Percentiles rank a stretch among this genome's conserved stretches.
Evolutionary conservation across 2,888 invertebrate genomes (phyloP).

Genomic region (Orchestes rusci): DNA sequence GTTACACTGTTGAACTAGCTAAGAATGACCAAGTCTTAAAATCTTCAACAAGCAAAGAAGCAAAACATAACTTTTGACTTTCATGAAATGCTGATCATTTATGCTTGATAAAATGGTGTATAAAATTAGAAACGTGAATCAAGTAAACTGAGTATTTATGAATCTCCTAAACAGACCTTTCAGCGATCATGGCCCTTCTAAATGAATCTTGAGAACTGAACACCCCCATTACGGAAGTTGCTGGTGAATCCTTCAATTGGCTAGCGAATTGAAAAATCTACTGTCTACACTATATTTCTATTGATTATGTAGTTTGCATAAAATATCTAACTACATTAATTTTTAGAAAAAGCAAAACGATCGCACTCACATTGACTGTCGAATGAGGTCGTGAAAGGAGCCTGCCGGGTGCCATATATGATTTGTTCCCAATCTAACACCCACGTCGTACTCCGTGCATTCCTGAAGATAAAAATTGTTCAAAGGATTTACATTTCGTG

Average conservation of each 20-base stretch:
- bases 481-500: neutral
- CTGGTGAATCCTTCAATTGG: slow-evolving; percentile 32
- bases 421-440: slow-evolving; percentile 57
- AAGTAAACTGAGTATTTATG: too few species aligned
- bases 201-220: slow-evolving; percentile 41
- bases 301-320: too few species aligned
- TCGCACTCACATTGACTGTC: slow-evolving; percentile 37
- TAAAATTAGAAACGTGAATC: too few species aligned
- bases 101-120: too few species aligned
- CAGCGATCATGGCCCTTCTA: slow-evolving; percentile 33
- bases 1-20: too few species aligned
- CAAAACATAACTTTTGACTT: too few species aligned
- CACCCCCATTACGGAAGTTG: slow-evolving; percentile 35
- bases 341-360: too few species aligned
- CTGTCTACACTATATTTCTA: slow-evolving; percentile 30
- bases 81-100: too few species aligned
- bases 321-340: too few species aligned
- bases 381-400: slow-evolving; percentile 39
- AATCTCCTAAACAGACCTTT: slow-evolving; percentile 41
- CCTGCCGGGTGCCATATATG: slow-evolving; percentile 55
- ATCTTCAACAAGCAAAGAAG: too few species aligned
- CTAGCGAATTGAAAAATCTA: slow-evolving; percentile 34
- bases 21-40: too few species aligned
- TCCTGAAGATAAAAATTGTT: slow-evolving; percentile 47
- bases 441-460: slow-evolving; percentile 61